Evolutionary conservation across 64 coral and sea anemone genomes (phyloP), one percentile per base, ranked within the genome.

Genomic region (Porites lutea): DNA sequence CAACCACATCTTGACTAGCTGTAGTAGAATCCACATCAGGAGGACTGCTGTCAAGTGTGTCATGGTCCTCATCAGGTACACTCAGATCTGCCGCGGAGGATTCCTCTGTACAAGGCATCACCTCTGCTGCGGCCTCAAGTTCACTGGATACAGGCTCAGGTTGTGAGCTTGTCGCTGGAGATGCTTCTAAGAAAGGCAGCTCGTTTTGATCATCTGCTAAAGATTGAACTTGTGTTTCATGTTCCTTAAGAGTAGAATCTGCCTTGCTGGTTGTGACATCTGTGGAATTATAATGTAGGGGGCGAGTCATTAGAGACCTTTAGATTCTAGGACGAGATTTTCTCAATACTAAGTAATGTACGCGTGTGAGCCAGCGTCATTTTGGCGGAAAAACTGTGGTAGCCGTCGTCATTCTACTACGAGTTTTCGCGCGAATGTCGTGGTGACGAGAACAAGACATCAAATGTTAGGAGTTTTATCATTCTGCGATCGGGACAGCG

Each of bases 181-280:
- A 51, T 68, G 81, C 13, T n/a, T 50, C 63, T 49, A 46, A 11
- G 44, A 15, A 13, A 13, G 73, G 73, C 4, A 19, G 12, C 43
- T 76, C 73, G 4, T 45, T 76, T 7, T 51, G 13, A 51, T 20
- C 61, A 84, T 13, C 45, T n/a, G 59, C 14, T 43, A 27, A 27
- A 82, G 79, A 45, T 52, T 77, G 15, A 4, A 51, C 79, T 61
- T 48, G 58, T 65, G 58, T 47, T 65, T 82, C 79, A 0, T 7
- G 14, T 19, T 61, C 37, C 9, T 55, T 78, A 3, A 8, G 75
- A 0, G 75, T 57, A 22, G 14, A 58, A 4, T 20, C 59, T 65
- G 63, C 2, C 53, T 16, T 84, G n/a, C 63, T 69, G 44, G 62
- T 84, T 18, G 45, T 84, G 46, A 84, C 81, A 68, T 84, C 81